Conservation (phyloP, 2,888 invertebrate species). For the Incurvaria masculella region DNA sequence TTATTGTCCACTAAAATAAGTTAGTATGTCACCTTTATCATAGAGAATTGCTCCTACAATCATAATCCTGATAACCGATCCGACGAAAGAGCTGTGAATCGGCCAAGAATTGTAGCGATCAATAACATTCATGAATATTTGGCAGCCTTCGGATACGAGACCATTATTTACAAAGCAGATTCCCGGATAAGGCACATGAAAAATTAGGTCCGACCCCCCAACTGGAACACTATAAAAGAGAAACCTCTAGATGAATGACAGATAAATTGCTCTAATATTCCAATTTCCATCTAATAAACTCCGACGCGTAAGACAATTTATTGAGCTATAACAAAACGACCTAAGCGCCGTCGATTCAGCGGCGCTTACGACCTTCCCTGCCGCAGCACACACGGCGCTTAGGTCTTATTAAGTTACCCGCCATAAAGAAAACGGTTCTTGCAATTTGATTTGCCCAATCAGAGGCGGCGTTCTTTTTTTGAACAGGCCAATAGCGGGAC, state of each 20-base stretch:
- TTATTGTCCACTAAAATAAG: no score
- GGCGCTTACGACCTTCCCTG: slow-evolving; percentile 23
- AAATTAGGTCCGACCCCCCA: not conserved
- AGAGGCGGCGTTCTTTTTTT: slow-evolving; percentile 43
- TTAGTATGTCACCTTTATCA: no score
- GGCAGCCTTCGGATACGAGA: not conserved
- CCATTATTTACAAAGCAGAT: no score
- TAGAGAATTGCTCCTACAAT: not conserved
- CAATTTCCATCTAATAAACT: slow-evolving; percentile 27
- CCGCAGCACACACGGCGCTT: slow-evolving; percentile 21
- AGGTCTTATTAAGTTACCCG: slow-evolving; percentile 33
- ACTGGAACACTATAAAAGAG: not conserved
- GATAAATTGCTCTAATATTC: slow-evolving; percentile 34
- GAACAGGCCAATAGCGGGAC: slow-evolving; percentile 50
- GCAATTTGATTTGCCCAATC: slow-evolving; percentile 59
- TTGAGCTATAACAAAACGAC: slow-evolving; percentile 17
- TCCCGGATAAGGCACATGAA: not conserved
- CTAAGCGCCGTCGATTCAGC: slow-evolving; percentile 13
- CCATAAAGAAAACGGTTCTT: slow-evolving; percentile 43
- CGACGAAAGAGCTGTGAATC: no score
- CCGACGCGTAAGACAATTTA: slow-evolving; percentile 7
- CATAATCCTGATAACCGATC: not conserved
- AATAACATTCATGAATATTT: not conserved
- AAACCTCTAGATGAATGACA: not conserved
- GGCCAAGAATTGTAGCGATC: no score